Evolutionary conservation across 1,140 invertebrate species (phyloP).

Genomic region (Forficula auricularia): DNA sequence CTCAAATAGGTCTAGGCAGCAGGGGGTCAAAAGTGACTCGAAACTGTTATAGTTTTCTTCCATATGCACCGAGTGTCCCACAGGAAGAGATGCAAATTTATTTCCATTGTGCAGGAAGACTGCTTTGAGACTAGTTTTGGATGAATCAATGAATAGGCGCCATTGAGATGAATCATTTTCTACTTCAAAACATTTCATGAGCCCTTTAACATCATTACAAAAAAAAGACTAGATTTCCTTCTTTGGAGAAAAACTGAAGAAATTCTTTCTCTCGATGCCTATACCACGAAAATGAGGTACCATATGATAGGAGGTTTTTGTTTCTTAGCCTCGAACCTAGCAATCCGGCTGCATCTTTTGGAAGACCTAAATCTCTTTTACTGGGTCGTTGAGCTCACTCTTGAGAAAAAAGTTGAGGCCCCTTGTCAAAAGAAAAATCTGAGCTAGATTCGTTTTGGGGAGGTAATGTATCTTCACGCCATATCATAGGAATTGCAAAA

Average conservation of each 20-base stretch:
- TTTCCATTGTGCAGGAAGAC: too few species aligned
- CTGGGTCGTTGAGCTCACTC: slow-evolving; percentile 10
- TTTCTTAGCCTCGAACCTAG: slow-evolving; percentile 13
- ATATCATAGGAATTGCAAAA: neutral
- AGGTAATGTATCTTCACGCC: slow-evolving; percentile 4
- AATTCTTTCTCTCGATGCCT: slow-evolving; percentile 10
- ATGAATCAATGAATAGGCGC: slow-evolving; percentile 20
- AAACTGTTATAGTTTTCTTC: slow-evolving; percentile 25
- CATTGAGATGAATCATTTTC: slow-evolving; percentile 13
- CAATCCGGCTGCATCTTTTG: slow-evolving; percentile 9
- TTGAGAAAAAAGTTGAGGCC: slow-evolving; percentile 1
- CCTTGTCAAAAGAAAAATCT: slow-evolving; percentile 1
- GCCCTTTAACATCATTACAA: slow-evolving; percentile 11
- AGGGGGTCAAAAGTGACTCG: too few species aligned
- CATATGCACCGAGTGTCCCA: slow-evolving; percentile 18
- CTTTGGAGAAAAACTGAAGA: slow-evolving; percentile 11
- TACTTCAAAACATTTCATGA: slow-evolving; percentile 18
- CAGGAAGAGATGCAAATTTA: slow-evolving; percentile 17
- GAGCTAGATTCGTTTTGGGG: slow-evolving; percentile 3
- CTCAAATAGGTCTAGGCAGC: too few species aligned
- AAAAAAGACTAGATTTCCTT: slow-evolving; percentile 10
- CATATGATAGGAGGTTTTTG: slow-evolving; percentile 9
- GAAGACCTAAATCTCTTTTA: slow-evolving; percentile 13
- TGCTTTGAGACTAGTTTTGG: slow-evolving; percentile 23
- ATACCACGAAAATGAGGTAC: slow-evolving; percentile 6